Evolutionary conservation across 2,113 vertebrate genomes (phyloP), one percentile per base, ranked within the genome.

Genomic region (Chaetops frenatus): DNA sequence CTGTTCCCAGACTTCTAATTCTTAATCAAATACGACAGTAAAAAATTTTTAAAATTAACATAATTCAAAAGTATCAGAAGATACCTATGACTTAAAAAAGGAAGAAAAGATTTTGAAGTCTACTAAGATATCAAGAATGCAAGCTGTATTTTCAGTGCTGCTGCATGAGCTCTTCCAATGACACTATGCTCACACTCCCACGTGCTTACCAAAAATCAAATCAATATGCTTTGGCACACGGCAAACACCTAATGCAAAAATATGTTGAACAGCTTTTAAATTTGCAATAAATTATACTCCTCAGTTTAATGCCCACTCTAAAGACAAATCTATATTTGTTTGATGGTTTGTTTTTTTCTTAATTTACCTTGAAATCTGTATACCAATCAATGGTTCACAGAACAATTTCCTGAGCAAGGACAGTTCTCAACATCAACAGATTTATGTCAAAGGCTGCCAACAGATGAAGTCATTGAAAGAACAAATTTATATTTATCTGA

Each of bases 401-500:
- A 87, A 84, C 12, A 69, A 72, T 53, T 88, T 95, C 53, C 70
- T 79, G 31, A 60, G 31, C 57, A 81, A 91, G 78, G 65, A 50
- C 58, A 80, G 38, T 17, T 77, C 62, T 18, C 79, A 80, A 19
- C 47, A 86, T 62, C 24, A 83, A 67, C 47, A 88, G 74, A 93
- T 95, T 96, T 90, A 88, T 86, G 72, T 58, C 90, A 86, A 86
- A 88, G 65, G 56, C 79, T 92, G 54, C 60, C 74, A 91, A 45
- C 7, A 91, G n/a, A 91, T 85, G 78, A 93, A 82, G 74, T 48
- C 40, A 62, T 40, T 50, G 45, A 61, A 88, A 25, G 77, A 94
- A 81, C 10, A 81, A 56, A 81, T 54, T 60, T 51, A 11, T 62
- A 91, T 72, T 88, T 86, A 78, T 67, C 28, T 11, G 33, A 81